Conservation (phyloP, 2,797 vertebrate genomes). For the Pyrocephalus nanus region DNA sequence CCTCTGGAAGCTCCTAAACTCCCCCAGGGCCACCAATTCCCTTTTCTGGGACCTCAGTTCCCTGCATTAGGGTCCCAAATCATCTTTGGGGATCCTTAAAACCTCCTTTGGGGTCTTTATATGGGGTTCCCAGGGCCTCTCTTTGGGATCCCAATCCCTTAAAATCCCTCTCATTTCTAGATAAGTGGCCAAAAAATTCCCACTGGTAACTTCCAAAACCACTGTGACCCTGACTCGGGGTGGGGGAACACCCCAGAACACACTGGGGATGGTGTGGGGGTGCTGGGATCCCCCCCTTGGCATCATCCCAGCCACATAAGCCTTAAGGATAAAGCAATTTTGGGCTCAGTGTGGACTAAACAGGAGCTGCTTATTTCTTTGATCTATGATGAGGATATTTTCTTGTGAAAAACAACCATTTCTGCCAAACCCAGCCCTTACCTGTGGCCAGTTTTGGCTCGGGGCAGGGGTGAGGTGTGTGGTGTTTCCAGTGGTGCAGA, state of each 20-base stretch:
- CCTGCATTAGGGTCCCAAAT: accelerated
- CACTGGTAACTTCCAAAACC: neutral
- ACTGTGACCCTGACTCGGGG: accelerated
- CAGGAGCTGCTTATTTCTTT: neutral
- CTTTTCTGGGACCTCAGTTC: neutral
- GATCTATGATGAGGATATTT: accelerated
- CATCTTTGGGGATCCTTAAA: neutral
- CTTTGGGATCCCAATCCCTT: neutral
- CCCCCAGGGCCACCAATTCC: neutral
- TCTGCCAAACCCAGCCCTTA: neutral
- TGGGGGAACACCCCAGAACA: neutral
- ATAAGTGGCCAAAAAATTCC: neutral
- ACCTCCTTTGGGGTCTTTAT: accelerated
- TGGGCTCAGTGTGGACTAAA: neutral
- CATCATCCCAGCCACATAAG: accelerated
- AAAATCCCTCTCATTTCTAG: accelerated
- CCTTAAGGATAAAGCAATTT: accelerated
- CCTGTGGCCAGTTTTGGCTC: accelerated
- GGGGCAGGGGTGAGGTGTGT: accelerated
- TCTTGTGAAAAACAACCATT: neutral
- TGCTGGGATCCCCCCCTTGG: neutral
- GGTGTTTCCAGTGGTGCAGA: accelerated
- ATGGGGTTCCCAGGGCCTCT: neutral
- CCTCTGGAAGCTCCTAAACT: neutral
- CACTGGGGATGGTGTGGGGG: accelerated